Base-by-base conservation (phyloP, 2,888 invertebrate species). In the Apodemia duryi region DNA sequence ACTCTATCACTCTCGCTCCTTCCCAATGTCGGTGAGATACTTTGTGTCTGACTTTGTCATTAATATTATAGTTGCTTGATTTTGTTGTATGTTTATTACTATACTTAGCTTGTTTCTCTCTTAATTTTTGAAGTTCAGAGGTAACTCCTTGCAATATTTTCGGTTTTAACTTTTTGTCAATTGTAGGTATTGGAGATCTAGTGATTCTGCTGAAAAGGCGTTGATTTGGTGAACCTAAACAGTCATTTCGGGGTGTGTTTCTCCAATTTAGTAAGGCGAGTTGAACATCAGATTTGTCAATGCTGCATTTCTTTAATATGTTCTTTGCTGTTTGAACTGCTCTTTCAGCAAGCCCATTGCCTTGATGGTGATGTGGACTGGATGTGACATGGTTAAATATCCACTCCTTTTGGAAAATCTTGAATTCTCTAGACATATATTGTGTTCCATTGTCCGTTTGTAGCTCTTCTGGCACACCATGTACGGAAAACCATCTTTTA, bases 181-280 rank as follows among this genome's bases (percentile, higher is more conserved):
- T 11, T 43, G 43, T 43, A 43, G 43, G 68, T 66, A 70, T 65
- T 61, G 64, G 63, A 60, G 68, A 67, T 69, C 67, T 67, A 60
- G 71, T 70, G n/a, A 68, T 68, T 68, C 69, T 69, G 63, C 68
- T 71, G 65, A 63, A 68, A 29, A 69, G 66, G 11, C 67, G 68
- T 67, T 70, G 67, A 38, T 63, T 63, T 10, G 63, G 52, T 63
- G 52, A 63, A 35, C 63, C 52, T 49, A 68, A 63, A 6, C 35
- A 6, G 41, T 69, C 66, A 65, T 64, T 67, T 63, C 68, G 11
- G 63, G 69, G 68, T 63, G 67, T 68, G 63, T 71, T 70, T 68
- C 70, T 69, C 64, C 64, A 68, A 13, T 66, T 68, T 64, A 70
- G 63, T 64, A 69, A 67, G 35, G 68, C 69, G 0, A 70, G 68